phyloP scores from a whole-genome alignment of 2,888 invertebrate genomes.

The Gymnosoma rotundatum region DNA sequence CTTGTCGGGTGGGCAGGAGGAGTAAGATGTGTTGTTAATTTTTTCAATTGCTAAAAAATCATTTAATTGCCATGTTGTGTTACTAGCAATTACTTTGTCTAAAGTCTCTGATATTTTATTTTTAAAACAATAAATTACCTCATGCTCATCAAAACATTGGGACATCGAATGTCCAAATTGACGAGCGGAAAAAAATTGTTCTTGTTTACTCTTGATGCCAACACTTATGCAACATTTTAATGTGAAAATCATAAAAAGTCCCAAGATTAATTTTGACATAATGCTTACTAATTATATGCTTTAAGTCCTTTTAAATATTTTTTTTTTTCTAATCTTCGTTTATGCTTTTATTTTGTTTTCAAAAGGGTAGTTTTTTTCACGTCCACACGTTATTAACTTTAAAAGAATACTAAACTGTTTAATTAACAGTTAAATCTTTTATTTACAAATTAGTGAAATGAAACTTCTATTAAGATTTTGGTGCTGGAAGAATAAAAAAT shows the following conservation, averaged over 20 bases:
- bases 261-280: conserved; percentile 37
- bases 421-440: conserved; percentile 57
- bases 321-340: not conserved
- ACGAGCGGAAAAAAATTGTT: conserved; percentile 47
- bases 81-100: conserved; percentile 81
- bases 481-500: conserved; percentile 2
- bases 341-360: not conserved
- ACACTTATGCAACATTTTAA: conserved; percentile 7
- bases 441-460: not conserved
- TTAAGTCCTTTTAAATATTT: conserved; percentile 14
- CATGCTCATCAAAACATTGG: conserved; percentile 75
- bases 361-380: not conserved
- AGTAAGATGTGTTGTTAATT: conserved; percentile 50
- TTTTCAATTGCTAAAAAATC: conserved; percentile 77
- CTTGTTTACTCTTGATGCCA: conserved; percentile 31
- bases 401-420: conserved; percentile 57
- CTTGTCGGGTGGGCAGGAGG: not conserved
- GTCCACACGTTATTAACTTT: conserved; percentile 29
- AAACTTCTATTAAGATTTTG: not conserved
- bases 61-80: conserved; percentile 79
- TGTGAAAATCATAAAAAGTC: conserved; percentile 18
- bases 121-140: conserved; percentile 81
- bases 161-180: conserved; percentile 75
- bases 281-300: conserved; percentile 8
- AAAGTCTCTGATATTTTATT: conserved; percentile 80